Evolutionary conservation across 2,797 vertebrate species (phyloP).

Genomic region (Sardinella longiceps): DNA sequence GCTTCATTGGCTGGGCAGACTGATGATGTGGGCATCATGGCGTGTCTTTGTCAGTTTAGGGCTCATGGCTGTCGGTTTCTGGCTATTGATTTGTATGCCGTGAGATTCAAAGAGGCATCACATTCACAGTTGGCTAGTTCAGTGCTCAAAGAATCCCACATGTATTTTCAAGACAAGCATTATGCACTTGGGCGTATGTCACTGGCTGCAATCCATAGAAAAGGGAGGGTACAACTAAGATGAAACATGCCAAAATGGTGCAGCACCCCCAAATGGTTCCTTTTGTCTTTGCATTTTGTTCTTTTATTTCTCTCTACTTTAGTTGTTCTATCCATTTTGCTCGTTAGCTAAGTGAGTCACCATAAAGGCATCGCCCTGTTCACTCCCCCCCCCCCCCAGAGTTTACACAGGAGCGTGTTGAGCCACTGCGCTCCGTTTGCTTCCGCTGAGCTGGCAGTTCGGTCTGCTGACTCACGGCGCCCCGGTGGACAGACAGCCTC

Average conservation of each 20-base stretch:
- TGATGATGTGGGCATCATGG: not conserved
- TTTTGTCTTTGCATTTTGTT: conserved; percentile 9
- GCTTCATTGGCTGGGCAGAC: not conserved
- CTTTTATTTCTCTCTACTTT: not conserved
- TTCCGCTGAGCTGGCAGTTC: conserved; percentile 15
- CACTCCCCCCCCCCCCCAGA: not conserved
- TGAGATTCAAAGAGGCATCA: not conserved
- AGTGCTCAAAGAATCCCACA: not conserved
- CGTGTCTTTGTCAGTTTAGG: not conserved
- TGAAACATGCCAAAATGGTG: not conserved
- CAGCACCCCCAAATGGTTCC: not conserved
- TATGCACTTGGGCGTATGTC: not conserved
- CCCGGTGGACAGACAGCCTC: not conserved
- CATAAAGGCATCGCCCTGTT: conserved; percentile 4
- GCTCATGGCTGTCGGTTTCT: not conserved
- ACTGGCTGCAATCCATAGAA: not conserved
- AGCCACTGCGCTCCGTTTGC: not conserved
- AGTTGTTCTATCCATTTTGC: not conserved
- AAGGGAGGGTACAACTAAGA: not conserved
- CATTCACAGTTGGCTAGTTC: too few species aligned
- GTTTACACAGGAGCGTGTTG: not conserved
- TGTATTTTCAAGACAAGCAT: not conserved
- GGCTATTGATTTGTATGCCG: not conserved
- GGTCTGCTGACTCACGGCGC: not conserved
- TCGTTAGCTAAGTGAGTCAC: conserved; percentile 11